Evolutionary conservation across 2,888 invertebrate species (phyloP), one percentile per base, ranked within the genome.

Genomic region (Philaethria dido): DNA sequence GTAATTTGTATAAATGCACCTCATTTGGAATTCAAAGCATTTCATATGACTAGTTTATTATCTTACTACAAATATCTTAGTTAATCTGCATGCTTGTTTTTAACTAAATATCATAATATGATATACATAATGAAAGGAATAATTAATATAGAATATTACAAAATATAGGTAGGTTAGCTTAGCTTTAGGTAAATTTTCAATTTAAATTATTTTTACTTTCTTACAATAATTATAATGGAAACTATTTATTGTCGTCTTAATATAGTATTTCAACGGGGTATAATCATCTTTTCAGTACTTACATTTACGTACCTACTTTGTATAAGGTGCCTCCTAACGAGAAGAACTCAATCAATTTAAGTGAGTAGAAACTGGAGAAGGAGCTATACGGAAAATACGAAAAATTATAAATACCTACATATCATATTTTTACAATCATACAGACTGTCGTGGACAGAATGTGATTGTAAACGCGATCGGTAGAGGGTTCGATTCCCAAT

Each of bases 81-180:
- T 29, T 52, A 52, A 52, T 52, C 29, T 25, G 9, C 50, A 52
- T 52, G 29, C 50, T 25, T n/a, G n/a, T 50, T 25, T n/a, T 14
- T 13, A 8, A 48, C 20, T 25, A 16, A n/a, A n/a, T 25, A 52
- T 29, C 2, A 52, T 52, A 52, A 16, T 52, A 29, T 52, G 6
- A 9, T 29, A 50, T 29, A 9, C 25, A 29, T 39, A 39, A 39
- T 39, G 13, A 39, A 39, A 39, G 39, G 13, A 13, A 8, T 13
- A 39, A 39, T 13, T 13, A 39, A 3, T 3, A 39, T 13, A 13
- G 11, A 3, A 8, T 36, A 36, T 36, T n/a, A 9, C 3, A 36
- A 36, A 13, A 39, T 13, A 39, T 13, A 39, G 13, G 1, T 39
- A 39, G 13, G 1, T 39, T 39, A 39, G 0, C 39, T 39, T 13